These are phyloP conservation scores for Oostethus manadensis DNA, from an alignment of 2,113 vertebrate genomes.

Conservation along the genomic window DNA sequence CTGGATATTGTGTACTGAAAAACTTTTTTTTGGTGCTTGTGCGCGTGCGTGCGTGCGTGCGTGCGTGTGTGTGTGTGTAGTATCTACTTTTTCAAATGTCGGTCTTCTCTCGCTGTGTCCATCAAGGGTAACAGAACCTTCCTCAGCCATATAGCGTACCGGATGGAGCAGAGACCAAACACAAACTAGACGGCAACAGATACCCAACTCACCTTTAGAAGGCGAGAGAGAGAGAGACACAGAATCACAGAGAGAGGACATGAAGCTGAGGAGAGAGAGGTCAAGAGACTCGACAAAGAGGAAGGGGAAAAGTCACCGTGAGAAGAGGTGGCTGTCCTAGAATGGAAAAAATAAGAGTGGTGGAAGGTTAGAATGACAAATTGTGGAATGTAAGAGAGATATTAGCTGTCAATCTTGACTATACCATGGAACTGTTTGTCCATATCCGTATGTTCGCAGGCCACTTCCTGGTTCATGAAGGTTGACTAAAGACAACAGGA, in stretches of 20 bases:
- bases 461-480: too few species aligned
- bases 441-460: too few species aligned
- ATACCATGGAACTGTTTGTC: too few species aligned
- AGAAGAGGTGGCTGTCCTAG: constrained; percentile 13
- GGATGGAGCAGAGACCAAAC: constrained; percentile 47
- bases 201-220: constrained; percentile 30
- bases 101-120: constrained; percentile 22
- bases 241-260: constrained; percentile 29
- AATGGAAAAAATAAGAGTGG: constrained; percentile 33
- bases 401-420: too few species aligned
- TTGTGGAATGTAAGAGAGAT: constrained; percentile 46
- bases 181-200: constrained; percentile 31
- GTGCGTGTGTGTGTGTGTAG: constrained; percentile 33
- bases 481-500: too few species aligned
- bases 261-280: constrained; percentile 13
- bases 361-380: constrained; percentile 43
- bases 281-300: constrained; percentile 10
- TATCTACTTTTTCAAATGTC: background rate
- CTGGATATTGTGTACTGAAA: background rate
- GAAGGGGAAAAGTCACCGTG: background rate
- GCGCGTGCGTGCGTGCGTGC: background rate
- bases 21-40: background rate
- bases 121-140: constrained; percentile 49
- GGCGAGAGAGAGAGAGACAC: constrained; percentile 24
- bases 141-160: constrained; percentile 30